Evolutionary conservation across 2,888 invertebrate species (phyloP), one percentile per base, ranked within the genome.

Genomic region (Euclidia mi): DNA sequence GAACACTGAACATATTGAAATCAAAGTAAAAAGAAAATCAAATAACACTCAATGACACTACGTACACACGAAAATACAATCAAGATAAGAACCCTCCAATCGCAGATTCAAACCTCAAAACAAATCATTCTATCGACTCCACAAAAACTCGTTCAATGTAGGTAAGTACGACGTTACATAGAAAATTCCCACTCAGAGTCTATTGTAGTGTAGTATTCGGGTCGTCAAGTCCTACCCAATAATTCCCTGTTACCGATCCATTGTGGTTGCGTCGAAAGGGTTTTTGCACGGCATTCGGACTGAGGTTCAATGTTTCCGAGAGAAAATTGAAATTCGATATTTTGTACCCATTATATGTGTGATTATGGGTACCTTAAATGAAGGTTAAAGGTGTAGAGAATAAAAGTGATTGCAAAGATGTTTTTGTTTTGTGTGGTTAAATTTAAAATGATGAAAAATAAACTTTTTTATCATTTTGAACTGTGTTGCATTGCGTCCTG

Each of bases 291-390:
- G 42, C 32, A 61, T 56, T 49, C 29, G 29, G 42, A 44, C 51
- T 65, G 57, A 63, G 65, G 64, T 63, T 40, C 44, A 38, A 44
- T 44, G 48, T 61, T 71, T 51, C 51, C 53, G 47, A 28, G 11
- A 49, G 66, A 72, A 75, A 78, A 76, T 79, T 73, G 71, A 78
- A 78, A 72, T 72, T 75, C 69, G 65, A 79, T 79, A 74, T 67
- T 60, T 73, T 53, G 45, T 12, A 47, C 43, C 47, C 56, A 56
- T 52, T 32, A 34, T n/a, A 41, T 48, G 25, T 34, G 11, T 12
- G 35, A 51, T 67, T 60, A 49, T 55, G 43, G 37, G 6, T 46
- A 32, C 49, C 29, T 34, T 31, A 41, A 35, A 37, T 37, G 35
- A 17, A 3, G 34, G 18, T 40, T 41, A 53, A 18, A 15, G n/a